Conservation (phyloP, 2,888 invertebrate genomes). For the Muschampia plurimacula region DNA sequence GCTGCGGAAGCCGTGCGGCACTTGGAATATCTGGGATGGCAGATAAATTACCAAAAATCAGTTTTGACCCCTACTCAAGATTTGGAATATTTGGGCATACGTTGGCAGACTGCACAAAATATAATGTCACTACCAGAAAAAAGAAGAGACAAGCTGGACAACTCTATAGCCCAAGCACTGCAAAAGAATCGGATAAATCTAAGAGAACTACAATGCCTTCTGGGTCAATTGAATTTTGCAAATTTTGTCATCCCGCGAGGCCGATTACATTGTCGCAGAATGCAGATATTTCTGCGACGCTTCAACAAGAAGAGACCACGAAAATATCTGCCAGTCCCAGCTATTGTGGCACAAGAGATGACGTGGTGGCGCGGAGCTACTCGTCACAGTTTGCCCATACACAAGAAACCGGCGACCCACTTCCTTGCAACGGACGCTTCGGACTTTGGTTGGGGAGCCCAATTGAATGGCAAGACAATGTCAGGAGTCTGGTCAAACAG, state of each 20-base stretch:
- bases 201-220: background rate
- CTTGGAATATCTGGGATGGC: conserved; percentile 1
- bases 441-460: background rate
- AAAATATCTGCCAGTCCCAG: background rate
- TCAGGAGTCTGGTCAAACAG: background rate
- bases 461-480: background rate
- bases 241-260: background rate
- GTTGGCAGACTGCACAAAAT: background rate
- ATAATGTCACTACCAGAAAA: background rate
- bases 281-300: background rate
- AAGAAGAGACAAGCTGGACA: background rate
- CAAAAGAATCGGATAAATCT: background rate
- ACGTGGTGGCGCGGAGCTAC: background rate
- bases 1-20: conserved; percentile 5
- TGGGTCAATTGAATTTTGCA: background rate
- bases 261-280: background rate
- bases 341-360: background rate
- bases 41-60: background rate
- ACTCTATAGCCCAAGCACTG: background rate
- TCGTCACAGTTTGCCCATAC: background rate
- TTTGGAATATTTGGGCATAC: background rate
- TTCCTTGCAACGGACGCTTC: conserved; percentile 4
- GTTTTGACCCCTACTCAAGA: background rate
- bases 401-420: background rate
- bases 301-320: background rate